phyloP scores from a whole-genome alignment of 2,113 vertebrate species.

The Lagopus leucura region DNA sequence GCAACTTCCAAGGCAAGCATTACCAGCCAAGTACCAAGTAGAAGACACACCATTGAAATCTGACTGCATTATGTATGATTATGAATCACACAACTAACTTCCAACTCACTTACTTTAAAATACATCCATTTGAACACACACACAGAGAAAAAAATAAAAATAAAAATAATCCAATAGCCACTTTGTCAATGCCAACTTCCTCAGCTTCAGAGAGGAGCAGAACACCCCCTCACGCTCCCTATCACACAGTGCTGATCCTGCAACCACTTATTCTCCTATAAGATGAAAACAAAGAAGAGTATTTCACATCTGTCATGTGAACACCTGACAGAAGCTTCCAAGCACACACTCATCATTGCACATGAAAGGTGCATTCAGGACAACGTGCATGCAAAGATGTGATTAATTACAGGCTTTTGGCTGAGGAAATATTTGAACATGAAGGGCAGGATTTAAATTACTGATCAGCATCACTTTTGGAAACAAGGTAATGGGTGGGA shows the following conservation, averaged over 20 bases:
- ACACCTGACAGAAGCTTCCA: slow-evolving; percentile 20
- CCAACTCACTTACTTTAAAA: background rate
- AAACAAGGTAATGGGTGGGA: slow-evolving; percentile 62
- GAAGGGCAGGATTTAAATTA: slow-evolving; percentile 51
- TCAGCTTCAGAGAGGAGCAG: background rate
- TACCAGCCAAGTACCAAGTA: background rate
- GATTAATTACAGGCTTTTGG: slow-evolving; percentile 54
- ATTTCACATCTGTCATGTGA: background rate
- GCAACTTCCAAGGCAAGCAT: background rate
- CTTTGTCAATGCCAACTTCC: background rate
- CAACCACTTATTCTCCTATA: background rate
- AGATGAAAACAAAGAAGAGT: background rate
- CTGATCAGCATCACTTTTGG: slow-evolving; percentile 64
- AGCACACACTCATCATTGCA: background rate
- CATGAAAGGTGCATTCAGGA: background rate
- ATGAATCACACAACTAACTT: background rate
- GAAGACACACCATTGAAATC: background rate
- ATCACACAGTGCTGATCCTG: background rate
- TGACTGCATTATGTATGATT: accelerated
- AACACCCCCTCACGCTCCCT: background rate
- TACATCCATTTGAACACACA: background rate
- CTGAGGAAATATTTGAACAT: slow-evolving; percentile 19
- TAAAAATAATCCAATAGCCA: background rate
- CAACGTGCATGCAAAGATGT: background rate
- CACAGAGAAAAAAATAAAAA: background rate